Conservation (phyloP, 1,140 invertebrate genomes). For the Apis laboriosa region DNA sequence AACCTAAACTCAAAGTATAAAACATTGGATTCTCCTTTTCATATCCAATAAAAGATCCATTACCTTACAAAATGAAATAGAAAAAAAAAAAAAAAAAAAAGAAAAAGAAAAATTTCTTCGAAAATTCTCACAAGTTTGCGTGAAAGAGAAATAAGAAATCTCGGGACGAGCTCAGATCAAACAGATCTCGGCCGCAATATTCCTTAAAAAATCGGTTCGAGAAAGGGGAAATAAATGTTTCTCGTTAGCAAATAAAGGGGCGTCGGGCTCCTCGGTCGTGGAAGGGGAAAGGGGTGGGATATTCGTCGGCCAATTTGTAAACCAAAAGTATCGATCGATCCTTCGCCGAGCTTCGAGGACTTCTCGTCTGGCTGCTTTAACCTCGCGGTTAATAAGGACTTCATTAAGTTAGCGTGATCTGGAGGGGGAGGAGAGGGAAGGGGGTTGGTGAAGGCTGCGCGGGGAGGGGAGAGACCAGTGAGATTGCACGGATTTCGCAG, state of each 20-base stretch:
- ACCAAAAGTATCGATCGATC: conserved; percentile 52
- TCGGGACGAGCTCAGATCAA: neutral
- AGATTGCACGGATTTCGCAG: conserved; percentile 67
- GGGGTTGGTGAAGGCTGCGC: neutral
- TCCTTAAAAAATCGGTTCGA: conserved; percentile 9
- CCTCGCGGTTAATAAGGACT: conserved; percentile 67
- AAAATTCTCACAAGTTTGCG: neutral
- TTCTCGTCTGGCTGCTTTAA: conserved; percentile 52
- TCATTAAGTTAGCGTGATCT: conserved; percentile 68
- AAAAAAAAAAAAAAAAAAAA: too few relatives aligned
- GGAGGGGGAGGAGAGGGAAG: neutral
- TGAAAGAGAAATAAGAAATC: neutral
- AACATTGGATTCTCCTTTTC: too few relatives aligned
- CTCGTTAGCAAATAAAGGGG: conserved; percentile 31
- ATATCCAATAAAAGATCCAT: too few relatives aligned
- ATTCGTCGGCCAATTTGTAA: conserved; percentile 17
- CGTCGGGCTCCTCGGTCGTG: neutral
- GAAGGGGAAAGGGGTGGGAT: neutral
- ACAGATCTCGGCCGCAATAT: conserved; percentile 13
- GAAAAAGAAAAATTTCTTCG: too few relatives aligned
- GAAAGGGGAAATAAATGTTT: conserved; percentile 30
- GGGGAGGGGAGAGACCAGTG: conserved; percentile 44
- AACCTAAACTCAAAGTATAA: too few relatives aligned
- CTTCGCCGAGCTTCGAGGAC: conserved; percentile 14
- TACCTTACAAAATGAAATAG: too few relatives aligned